Percentiles rank a stretch among this genome's conserved stretches.
These are phyloP conservation scores for Drosophila kambysellisi DNA, from an alignment of 2,888 invertebrate species.

Conservation along the genomic window DNA sequence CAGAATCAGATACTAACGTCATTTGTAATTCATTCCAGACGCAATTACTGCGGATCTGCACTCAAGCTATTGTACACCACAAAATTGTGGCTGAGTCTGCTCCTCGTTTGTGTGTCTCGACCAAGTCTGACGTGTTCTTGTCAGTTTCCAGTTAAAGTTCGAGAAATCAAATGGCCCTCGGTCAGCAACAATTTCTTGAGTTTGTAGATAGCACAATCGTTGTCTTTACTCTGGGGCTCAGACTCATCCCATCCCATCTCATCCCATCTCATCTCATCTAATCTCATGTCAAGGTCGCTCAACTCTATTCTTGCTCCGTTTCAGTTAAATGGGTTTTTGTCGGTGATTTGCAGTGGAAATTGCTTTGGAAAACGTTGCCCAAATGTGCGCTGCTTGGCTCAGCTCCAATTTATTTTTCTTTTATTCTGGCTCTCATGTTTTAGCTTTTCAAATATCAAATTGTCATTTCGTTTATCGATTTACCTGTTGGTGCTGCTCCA, in stretches of 20 bases:
- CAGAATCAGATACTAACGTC: neutral
- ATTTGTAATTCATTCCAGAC: neutral
- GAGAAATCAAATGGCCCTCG: constrained; percentile 15
- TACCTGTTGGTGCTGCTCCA: constrained; percentile 42
- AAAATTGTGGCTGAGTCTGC: neutral
- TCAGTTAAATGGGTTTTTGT: constrained; percentile 13
- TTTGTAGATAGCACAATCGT: constrained; percentile 9
- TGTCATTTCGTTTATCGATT: constrained; percentile 46
- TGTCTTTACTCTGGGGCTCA: constrained; percentile 6
- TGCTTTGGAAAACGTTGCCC: constrained; percentile 10
- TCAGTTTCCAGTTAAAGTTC: neutral
- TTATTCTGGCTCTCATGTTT: neutral
- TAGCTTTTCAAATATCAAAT: constrained; percentile 11
- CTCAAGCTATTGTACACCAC: neutral
- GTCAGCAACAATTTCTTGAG: constrained; percentile 6
- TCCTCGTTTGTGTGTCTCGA: neutral
- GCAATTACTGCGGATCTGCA: neutral
- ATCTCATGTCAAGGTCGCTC: constrained; percentile 8
- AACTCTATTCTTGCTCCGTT: constrained; percentile 10
- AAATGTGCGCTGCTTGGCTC: constrained; percentile 13
- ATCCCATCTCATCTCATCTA: constrained; percentile 15
- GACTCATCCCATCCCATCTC: constrained; percentile 10
- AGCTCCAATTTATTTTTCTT: constrained; percentile 16
- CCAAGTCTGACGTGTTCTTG: neutral
- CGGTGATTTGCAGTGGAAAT: constrained; percentile 30